Conservation (phyloP, 2,113 vertebrate genomes). For the Telmatochromis brachygnathus region DNA sequence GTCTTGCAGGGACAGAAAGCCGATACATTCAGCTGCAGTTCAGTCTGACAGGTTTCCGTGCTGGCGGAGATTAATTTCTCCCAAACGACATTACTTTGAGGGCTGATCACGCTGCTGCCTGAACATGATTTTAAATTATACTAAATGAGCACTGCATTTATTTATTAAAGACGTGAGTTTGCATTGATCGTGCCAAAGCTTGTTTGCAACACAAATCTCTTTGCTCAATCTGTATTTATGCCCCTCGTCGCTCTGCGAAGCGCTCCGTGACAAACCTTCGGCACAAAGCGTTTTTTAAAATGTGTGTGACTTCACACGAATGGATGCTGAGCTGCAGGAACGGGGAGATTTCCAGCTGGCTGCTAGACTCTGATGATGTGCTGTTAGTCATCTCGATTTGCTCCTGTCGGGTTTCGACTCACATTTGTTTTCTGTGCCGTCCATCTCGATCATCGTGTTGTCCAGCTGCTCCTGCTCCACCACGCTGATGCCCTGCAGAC, state of each 20-base stretch:
- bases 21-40: neutral
- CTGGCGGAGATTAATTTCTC: neutral
- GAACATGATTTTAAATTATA: neutral
- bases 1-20: neutral
- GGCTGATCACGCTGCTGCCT: neutral
- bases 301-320: neutral
- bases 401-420: conserved; percentile 41
- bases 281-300: neutral
- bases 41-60: neutral
- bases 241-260: neutral
- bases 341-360: neutral
- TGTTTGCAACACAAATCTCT: neutral
- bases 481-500: conserved; percentile 80
- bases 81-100: neutral
- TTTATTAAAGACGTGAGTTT: neutral
- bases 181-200: neutral
- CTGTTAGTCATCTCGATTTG: neutral
- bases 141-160: neutral
- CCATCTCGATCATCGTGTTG: conserved; percentile 88
- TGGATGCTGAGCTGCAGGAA: neutral
- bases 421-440: conserved; percentile 96
- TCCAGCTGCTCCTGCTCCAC: conserved; percentile 92
- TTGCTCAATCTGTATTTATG: neutral
- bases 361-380: neutral
- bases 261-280: neutral